phyloP scores from a whole-genome alignment of 2,797 vertebrate species.

The Anas bahamensis region DNA sequence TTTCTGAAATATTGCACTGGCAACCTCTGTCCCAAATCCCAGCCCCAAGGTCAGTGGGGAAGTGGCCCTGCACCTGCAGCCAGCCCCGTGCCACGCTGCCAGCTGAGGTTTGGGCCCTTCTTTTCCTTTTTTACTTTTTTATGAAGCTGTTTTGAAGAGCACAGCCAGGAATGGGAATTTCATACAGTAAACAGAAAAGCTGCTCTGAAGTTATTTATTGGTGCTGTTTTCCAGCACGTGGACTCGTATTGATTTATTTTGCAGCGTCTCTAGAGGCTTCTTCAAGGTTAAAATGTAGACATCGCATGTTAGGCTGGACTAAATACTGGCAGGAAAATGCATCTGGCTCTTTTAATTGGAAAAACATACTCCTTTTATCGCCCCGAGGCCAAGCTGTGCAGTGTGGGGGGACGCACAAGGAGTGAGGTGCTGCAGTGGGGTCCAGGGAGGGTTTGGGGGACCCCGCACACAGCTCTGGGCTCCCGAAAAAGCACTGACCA shows the following conservation, averaged over 20 bases:
- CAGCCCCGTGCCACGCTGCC: neutral
- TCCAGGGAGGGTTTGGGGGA: neutral
- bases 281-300: conserved; percentile 62
- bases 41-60: conserved; percentile 11
- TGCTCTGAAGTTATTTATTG: conserved; percentile 50
- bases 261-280: conserved; percentile 47
- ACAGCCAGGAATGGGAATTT: neutral
- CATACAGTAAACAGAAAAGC: conserved; percentile 42
- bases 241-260: conserved; percentile 54
- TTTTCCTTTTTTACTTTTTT: conserved; percentile 27
- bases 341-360: conserved; percentile 68
- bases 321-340: conserved; percentile 53
- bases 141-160: neutral
- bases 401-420: neutral
- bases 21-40: neutral
- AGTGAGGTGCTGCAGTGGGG: neutral
- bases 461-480: neutral
- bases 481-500: neutral
- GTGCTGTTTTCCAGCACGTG: conserved; percentile 43
- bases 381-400: conserved; percentile 6
- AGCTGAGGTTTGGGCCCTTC: neutral
- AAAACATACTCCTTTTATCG: conserved; percentile 61
- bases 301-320: conserved; percentile 17
- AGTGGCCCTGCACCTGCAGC: conserved; percentile 62
- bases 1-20: neutral